Conservation (phyloP, 1,140 invertebrate genomes). For the Drosophila virilis region DNA sequence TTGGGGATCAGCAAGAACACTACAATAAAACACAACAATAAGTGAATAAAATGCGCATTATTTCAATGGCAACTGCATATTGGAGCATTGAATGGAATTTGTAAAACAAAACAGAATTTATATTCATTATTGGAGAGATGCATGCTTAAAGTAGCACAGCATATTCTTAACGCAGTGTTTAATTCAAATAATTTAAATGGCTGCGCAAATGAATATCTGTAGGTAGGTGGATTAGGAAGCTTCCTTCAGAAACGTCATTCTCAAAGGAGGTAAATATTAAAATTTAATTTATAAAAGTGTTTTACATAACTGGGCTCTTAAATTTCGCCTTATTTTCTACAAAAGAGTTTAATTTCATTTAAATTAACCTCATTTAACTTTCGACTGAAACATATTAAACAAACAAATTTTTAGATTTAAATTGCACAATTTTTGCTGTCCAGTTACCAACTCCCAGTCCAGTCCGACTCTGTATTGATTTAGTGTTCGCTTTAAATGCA, state of each 20-base stretch:
- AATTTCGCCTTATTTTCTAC: too few species aligned
- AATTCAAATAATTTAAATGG: too few species aligned
- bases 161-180: too few species aligned
- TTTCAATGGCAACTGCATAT: conserved; percentile 14
- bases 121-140: background rate
- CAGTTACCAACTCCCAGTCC: conserved; percentile 21
- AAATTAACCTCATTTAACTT: too few species aligned
- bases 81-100: background rate
- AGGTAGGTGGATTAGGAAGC: too few species aligned
- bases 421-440: background rate
- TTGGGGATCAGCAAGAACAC: conserved; percentile 30
- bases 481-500: conserved; percentile 11
- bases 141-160: background rate
- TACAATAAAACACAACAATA: conserved; percentile 32
- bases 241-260: too few species aligned
- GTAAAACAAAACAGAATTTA: background rate
- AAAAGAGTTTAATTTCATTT: too few species aligned
- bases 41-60: conserved; percentile 43
- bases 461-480: conserved; percentile 21
- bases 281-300: too few species aligned
- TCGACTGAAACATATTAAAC: too few species aligned
- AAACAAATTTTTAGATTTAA: background rate
- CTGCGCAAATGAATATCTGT: too few species aligned
- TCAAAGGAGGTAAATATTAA: too few species aligned
- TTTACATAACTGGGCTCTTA: too few species aligned